Evolutionary conservation across 2,888 invertebrate genomes (phyloP), one percentile per base, ranked within the genome.

Genomic region (Clitarchus hookeri): DNA sequence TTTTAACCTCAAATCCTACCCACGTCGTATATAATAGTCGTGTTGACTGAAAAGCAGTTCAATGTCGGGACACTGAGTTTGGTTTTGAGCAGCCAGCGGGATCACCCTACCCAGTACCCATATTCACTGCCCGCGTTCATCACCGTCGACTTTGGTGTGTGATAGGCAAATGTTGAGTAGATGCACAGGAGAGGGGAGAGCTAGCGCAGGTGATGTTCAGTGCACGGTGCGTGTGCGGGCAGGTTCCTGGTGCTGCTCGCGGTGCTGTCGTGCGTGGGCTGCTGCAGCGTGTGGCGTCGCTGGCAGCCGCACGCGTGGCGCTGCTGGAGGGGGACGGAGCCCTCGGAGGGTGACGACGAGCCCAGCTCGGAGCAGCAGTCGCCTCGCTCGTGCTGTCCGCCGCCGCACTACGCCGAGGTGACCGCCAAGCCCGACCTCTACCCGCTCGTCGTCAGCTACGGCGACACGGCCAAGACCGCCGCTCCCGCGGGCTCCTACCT

Each of bases 381-480:
- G 0, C 95, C 96, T 6, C 96, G 96, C 78, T 96, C 96, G 0
- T 95, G 96, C 90, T 97, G 96, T 91, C 95, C 97, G 13, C 65
- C 65, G n/a, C 65, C 65, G 19, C 65, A 65, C 65, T 97, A 97
- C 91, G 95, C 96, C 87, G 97, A 97, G 94, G 97, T 97, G 88
- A 96, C 97, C 87, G 95, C 97, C 23, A 97, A 97, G 89, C 97
- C 97, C 16, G 97, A 97, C 90, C 92, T 97, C 16, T 97, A 97
- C 90, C 97, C 97, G 3, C 92, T 97, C 87, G 97, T 97, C 84
- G 96, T 97, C 89, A 96, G 96, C 84, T 96, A 94, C 91, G 94
- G 96, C 89, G 91, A 91, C 87, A 92, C 92, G 90, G 95, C 94
- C 87, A 95, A 95, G 90, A 1, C 65, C 8, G 92, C 93, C 65